A percentile compares a stretch with the other conserved stretches of the same genome.
phyloP scores from a whole-genome alignment of 2,888 invertebrate genomes.

The Diarsia rubi region DNA sequence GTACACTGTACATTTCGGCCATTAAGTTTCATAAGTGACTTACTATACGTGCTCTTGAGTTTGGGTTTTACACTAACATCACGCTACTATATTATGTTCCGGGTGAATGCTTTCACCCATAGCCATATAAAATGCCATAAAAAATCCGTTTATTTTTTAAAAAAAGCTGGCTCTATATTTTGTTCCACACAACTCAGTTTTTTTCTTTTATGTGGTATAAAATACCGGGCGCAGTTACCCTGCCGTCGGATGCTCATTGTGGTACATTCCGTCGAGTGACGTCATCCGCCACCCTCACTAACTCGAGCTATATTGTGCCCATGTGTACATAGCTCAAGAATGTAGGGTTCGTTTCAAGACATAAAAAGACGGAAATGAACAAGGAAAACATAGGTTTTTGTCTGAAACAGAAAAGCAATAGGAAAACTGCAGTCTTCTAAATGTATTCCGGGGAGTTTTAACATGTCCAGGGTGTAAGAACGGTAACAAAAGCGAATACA shows the following conservation, averaged over 20 bases:
- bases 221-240: slow-evolving; percentile 6
- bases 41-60: neutral
- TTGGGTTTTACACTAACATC: neutral
- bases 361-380: neutral
- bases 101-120: neutral
- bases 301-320: neutral
- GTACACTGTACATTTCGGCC: neutral
- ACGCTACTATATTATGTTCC: neutral
- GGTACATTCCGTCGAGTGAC: slow-evolving; percentile 12
- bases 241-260: slow-evolving; percentile 29
- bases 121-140: slow-evolving; percentile 10
- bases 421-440: neutral
- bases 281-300: neutral
- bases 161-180: neutral
- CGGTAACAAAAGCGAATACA: neutral
- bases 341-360: neutral
- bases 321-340: neutral
- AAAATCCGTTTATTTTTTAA: slow-evolving; percentile 1
- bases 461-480: neutral
- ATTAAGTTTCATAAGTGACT: slow-evolving; percentile 1
- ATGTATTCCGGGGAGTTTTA: neutral
- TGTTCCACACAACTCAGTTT: neutral
- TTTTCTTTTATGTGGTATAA: slow-evolving; percentile 13
- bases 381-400: neutral
- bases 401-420: neutral